Conservation (phyloP, 2,888 invertebrate genomes). For the Hydrotaea diabolus region DNA sequence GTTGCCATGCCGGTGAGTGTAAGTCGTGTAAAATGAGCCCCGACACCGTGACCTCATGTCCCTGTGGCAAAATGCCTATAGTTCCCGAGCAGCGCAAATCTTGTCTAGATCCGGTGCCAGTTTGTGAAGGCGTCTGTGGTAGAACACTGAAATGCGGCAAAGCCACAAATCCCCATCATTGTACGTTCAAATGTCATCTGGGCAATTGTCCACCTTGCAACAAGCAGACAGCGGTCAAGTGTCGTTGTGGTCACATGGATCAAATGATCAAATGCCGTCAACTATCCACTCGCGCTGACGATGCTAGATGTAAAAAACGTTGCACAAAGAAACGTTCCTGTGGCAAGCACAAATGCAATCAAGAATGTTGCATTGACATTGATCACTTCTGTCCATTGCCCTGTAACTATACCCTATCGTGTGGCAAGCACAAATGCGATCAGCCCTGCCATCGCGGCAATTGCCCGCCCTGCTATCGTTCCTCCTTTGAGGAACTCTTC, state of each 20-base stretch:
- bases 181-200: slow-evolving; percentile 84
- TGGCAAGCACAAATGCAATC: slow-evolving; percentile 94
- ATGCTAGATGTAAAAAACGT: slow-evolving; percentile 92
- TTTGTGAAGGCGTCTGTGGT: slow-evolving; percentile 87
- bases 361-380: slow-evolving; percentile 91
- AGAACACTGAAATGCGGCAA: slow-evolving; percentile 87
- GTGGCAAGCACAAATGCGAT: slow-evolving; percentile 94
- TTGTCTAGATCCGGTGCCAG: slow-evolving; percentile 91
- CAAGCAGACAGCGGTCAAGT: slow-evolving; percentile 87
- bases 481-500: slow-evolving; percentile 92
- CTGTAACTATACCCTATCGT: slow-evolving; percentile 91
- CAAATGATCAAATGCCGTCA: slow-evolving; percentile 90
- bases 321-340: slow-evolving; percentile 94
- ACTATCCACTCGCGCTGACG: slow-evolving; percentile 86
- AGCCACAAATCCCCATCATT: slow-evolving; percentile 85
- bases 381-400: slow-evolving; percentile 92
- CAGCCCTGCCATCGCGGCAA: slow-evolving; percentile 94
- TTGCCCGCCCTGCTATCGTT: slow-evolving; percentile 89
- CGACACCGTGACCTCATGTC: slow-evolving; percentile 85
- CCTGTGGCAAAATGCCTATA: slow-evolving; percentile 86
- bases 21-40: slow-evolving; percentile 85
- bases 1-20: slow-evolving; percentile 87
- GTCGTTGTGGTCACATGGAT: slow-evolving; percentile 93
- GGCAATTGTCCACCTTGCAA: slow-evolving; percentile 90
- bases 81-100: slow-evolving; percentile 82